Percentiles rank a stretch among this genome's conserved stretches.
These are phyloP conservation scores for Tiliacea citrago DNA, from an alignment of 2,888 invertebrate genomes.

Conservation along the genomic window DNA sequence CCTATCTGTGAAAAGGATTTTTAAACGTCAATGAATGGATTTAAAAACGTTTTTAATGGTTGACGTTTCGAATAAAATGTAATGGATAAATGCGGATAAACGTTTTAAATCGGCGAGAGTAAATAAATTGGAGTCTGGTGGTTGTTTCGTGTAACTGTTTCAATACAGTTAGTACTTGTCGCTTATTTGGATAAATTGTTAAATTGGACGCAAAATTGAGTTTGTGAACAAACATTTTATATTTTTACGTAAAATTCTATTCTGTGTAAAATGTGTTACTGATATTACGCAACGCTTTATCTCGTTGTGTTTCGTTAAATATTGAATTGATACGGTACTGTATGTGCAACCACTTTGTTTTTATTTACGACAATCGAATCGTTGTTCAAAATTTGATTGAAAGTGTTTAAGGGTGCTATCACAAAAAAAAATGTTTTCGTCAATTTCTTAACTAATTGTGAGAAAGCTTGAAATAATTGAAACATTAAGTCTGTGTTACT, in stretches of 20 bases:
- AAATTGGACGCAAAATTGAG: conserved; percentile 23
- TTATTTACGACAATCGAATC: not conserved
- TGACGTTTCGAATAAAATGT: conserved; percentile 43
- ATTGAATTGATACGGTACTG: too few species aligned
- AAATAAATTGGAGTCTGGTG: conserved; percentile 42
- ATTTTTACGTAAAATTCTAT: conserved; percentile 31
- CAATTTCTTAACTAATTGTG: too few species aligned
- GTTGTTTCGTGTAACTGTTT: conserved; percentile 36
- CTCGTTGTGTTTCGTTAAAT: not conserved
- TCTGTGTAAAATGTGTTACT: not conserved
- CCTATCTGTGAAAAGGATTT: conserved; percentile 44
- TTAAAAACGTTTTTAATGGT: conserved; percentile 36
- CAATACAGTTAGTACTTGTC: conserved; percentile 37
- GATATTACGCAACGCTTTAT: not conserved
- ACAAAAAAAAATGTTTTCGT: too few species aligned
- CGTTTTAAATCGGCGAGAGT: conserved; percentile 20
- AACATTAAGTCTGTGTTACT: too few species aligned
- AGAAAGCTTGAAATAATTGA: too few species aligned
- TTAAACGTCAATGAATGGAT: conserved; percentile 33
- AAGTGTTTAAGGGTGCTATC: too few species aligned
- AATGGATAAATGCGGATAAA: conserved; percentile 29
- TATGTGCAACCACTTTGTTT: not conserved
- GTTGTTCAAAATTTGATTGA: not conserved
- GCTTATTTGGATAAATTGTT: conserved; percentile 46
- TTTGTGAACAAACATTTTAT: conserved; percentile 41